Conservation (phyloP, 2,888 invertebrate genomes). For the Proisotoma minuta region DNA sequence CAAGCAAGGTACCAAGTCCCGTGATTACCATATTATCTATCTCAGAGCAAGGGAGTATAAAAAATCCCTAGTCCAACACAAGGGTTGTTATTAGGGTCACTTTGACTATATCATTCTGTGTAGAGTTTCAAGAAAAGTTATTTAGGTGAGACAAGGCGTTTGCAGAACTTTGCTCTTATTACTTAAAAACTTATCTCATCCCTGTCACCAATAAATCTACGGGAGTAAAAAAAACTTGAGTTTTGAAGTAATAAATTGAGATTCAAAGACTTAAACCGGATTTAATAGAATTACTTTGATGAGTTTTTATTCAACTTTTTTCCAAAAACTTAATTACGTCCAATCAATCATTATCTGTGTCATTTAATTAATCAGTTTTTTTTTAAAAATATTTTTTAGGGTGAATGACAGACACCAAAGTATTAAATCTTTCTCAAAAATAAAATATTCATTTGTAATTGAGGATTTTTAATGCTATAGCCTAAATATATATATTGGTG, state of each 20-base stretch:
- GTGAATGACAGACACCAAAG: too few relatives aligned
- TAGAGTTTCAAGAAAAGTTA: neutral
- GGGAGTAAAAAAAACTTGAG: neutral
- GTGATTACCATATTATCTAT: slow-evolving; percentile 9
- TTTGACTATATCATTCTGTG: too few relatives aligned
- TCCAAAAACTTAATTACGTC: neutral
- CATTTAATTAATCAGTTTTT: neutral
- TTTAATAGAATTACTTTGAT: neutral
- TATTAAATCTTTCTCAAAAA: neutral
- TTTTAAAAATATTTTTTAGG: neutral
- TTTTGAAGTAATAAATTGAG: neutral
- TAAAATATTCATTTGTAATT: too few relatives aligned
- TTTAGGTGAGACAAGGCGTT: too few relatives aligned
- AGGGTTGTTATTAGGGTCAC: too few relatives aligned
- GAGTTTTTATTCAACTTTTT: neutral
- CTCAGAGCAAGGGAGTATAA: neutral
- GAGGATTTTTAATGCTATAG: too few relatives aligned
- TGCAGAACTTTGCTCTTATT: too few relatives aligned
- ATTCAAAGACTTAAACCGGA: neutral
- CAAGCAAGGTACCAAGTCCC: neutral
- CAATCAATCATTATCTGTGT: neutral
- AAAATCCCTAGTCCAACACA: neutral
- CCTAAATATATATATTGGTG: too few relatives aligned
- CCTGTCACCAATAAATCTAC: neutral
- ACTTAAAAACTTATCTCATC: neutral